These are phyloP conservation scores for Manacus vitellinus DNA, from an alignment of 2,113 vertebrate species.

Conservation along the genomic window DNA sequence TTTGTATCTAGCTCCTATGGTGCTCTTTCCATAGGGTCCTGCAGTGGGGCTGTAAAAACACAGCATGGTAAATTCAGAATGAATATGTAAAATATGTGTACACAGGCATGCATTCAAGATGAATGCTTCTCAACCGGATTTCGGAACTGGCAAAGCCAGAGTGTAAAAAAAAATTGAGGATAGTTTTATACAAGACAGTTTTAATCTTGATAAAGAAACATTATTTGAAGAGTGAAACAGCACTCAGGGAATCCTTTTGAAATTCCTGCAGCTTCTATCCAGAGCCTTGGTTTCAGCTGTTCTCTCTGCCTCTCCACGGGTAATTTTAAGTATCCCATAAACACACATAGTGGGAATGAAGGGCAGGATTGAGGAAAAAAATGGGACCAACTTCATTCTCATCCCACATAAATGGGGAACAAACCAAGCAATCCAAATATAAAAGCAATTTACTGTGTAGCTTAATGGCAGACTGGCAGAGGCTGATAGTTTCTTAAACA, in stretches of 20 bases:
- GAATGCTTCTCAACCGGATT: not conserved
- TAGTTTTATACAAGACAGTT: not conserved
- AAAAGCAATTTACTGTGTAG: not conserved
- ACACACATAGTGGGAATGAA: not conserved
- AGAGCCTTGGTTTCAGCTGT: not conserved
- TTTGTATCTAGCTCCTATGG: not conserved
- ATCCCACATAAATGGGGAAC: not conserved
- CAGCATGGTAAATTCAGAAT: not conserved
- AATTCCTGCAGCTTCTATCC: not conserved
- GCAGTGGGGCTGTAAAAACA: not conserved
- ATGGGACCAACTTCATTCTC: not conserved
- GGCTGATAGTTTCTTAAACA: not conserved
- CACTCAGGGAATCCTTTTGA: not conserved
- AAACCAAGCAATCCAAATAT: not conserved
- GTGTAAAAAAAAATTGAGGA: not conserved
- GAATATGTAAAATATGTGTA: not conserved
- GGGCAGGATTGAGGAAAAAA: not conserved
- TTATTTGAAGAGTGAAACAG: not conserved
- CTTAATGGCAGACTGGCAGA: not conserved
- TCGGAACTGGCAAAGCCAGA: not conserved
- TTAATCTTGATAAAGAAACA: not conserved
- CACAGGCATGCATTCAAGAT: not conserved
- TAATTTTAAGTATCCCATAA: constrained; percentile 17
- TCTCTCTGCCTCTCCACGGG: not conserved
- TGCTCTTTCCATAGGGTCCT: not conserved